Evolutionary conservation across 2,113 vertebrate genomes (phyloP).

Genomic region (Emberiza fucata): DNA sequence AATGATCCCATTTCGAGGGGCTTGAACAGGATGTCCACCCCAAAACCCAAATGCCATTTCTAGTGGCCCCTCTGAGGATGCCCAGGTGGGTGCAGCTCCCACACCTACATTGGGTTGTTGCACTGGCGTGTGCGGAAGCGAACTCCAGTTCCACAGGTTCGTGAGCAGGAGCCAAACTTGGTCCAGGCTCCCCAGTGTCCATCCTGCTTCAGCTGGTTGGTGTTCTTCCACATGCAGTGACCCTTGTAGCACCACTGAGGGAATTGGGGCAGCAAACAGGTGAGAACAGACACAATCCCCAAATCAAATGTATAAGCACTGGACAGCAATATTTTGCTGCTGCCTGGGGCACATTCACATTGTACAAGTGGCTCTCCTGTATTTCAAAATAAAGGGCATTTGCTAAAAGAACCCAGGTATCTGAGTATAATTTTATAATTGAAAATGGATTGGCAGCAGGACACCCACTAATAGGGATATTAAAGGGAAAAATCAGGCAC

Average conservation of each 20-base stretch:
- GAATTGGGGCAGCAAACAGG: neutral
- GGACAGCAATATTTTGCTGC: neutral
- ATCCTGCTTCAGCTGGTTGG: conserved; percentile 90
- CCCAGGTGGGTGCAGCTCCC: neutral
- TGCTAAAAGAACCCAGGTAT: neutral
- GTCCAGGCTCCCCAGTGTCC: conserved; percentile 92
- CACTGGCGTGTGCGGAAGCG: conserved; percentile 93
- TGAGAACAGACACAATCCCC: neutral
- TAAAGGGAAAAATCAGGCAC: neutral
- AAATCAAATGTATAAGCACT: rapidly evolving
- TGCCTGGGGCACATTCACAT: neutral
- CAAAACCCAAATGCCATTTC: neutral
- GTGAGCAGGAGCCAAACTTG: conserved; percentile 91
- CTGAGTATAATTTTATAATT: neutral
- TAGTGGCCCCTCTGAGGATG: neutral
- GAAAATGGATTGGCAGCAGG: neutral
- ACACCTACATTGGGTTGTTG: conserved; percentile 88
- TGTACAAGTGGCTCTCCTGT: neutral
- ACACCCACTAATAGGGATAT: neutral
- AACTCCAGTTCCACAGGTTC: conserved; percentile 91
- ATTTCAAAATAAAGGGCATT: neutral
- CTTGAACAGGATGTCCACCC: neutral
- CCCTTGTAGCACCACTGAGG: conserved; percentile 98
- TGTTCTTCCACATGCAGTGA: conserved; percentile 98
- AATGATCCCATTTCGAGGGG: neutral